These are phyloP conservation scores for Dryoscopus gambensis DNA, from an alignment of 2,113 vertebrate species.

Conservation along the genomic window DNA sequence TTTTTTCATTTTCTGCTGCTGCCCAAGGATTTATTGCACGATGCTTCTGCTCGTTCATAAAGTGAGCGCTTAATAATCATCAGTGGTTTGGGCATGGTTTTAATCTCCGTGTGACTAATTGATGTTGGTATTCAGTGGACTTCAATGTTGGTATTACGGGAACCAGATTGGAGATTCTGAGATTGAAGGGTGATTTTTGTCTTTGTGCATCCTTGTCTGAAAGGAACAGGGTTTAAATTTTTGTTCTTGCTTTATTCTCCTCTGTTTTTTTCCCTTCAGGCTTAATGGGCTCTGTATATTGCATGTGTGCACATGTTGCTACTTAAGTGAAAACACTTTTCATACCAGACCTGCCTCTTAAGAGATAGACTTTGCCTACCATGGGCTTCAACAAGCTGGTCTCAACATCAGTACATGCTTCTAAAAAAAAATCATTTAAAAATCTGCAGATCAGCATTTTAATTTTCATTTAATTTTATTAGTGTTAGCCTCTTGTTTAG, in stretches of 20 bases:
- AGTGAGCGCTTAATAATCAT: constrained; percentile 28
- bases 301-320: constrained; percentile 27
- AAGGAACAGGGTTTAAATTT: background rate
- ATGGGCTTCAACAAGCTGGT: constrained; percentile 22
- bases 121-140: background rate
- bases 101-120: constrained; percentile 8
- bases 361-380: background rate
- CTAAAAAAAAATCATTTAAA: background rate
- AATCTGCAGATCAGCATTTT: background rate
- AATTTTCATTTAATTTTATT: background rate
- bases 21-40: constrained; percentile 32
- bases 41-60: constrained; percentile 35
- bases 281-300: constrained; percentile 10
- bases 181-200: constrained; percentile 30
- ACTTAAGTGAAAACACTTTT: constrained; percentile 6
- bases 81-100: constrained; percentile 39
- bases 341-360: constrained; percentile 63
- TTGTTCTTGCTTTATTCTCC: background rate
- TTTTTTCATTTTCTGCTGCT: constrained; percentile 24
- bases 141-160: constrained; percentile 24
- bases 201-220: background rate
- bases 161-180: background rate
- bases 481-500: background rate
- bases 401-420: constrained; percentile 64
- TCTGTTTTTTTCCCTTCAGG: background rate